Evolutionary conservation across 2,797 vertebrate species (phyloP).

Genomic region (Gymnothorax reevesii): DNA sequence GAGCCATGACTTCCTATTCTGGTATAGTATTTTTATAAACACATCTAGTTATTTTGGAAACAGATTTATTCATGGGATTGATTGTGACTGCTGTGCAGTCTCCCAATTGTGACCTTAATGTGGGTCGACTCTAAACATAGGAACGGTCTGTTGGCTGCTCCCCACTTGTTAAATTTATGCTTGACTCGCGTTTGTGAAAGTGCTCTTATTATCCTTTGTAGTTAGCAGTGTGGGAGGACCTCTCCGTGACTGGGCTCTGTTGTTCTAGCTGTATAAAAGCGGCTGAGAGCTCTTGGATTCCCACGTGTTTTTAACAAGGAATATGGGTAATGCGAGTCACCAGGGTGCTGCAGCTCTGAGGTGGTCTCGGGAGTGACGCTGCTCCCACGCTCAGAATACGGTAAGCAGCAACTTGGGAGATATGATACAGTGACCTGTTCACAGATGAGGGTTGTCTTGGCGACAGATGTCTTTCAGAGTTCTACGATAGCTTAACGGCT

Average conservation of each 20-base stretch:
- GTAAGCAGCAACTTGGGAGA: too few species aligned
- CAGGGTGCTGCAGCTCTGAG: neutral
- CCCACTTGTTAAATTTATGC: neutral
- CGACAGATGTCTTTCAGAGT: too few species aligned
- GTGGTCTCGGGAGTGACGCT: neutral
- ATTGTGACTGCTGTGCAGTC: neutral
- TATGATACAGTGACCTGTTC: too few species aligned
- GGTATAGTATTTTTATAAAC: conserved; percentile 60
- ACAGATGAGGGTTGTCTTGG: too few species aligned
- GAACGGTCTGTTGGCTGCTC: neutral
- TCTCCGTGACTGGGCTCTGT: too few species aligned
- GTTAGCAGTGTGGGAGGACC: neutral
- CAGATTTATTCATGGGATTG: neutral
- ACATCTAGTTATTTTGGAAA: neutral
- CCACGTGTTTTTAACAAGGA: neutral
- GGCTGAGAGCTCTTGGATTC: neutral
- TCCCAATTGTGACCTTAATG: neutral
- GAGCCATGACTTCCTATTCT: conserved; percentile 66
- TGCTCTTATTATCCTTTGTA: neutral
- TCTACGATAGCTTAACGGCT: too few species aligned
- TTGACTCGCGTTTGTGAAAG: neutral
- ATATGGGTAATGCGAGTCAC: neutral
- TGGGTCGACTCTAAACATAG: neutral
- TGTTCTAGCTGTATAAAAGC: neutral
- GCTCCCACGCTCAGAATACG: neutral